These are phyloP conservation scores for Catotricha subobsoleta DNA, from an alignment of 2,888 invertebrate species.

Conservation along the genomic window DNA sequence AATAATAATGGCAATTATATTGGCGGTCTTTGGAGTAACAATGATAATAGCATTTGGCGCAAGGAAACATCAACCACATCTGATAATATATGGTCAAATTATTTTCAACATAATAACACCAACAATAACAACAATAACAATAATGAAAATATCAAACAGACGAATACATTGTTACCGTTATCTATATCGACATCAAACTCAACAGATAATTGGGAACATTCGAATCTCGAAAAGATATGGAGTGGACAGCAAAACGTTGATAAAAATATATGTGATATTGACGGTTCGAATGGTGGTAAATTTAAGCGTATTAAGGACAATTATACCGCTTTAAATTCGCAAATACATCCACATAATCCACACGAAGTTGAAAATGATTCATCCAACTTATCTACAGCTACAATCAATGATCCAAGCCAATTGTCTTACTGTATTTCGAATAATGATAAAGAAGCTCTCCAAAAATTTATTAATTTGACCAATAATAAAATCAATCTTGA, in stretches of 20 bases:
- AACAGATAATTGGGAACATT: slow-evolving; percentile 18
- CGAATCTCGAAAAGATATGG: slow-evolving; percentile 21
- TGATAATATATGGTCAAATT: too few species aligned
- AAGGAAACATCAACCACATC: too few species aligned
- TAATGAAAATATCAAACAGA: too few species aligned
- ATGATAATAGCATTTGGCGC: slow-evolving; percentile 5
- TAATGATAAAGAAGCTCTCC: background rate
- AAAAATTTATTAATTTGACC: background rate
- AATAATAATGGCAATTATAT: slow-evolving; percentile 11
- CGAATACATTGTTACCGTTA: too few species aligned
- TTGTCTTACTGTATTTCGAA: too few species aligned
- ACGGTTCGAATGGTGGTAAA: too few species aligned
- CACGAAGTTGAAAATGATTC: background rate
- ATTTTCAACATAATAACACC: background rate
- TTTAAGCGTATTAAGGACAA: too few species aligned
- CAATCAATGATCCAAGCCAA: background rate
- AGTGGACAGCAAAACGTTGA: slow-evolving; percentile 13
- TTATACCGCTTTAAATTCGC: slow-evolving; percentile 1
- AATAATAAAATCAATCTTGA: background rate
- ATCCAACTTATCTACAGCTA: background rate
- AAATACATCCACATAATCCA: background rate
- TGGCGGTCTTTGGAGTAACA: slow-evolving; percentile 14
- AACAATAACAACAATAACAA: background rate
- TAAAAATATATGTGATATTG: background rate
- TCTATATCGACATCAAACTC: background rate